A percentile compares a stretch with the other conserved stretches of the same genome.
Evolutionary conservation across 2,113 vertebrate genomes (phyloP).

Genomic region (Macrotus californicus): DNA sequence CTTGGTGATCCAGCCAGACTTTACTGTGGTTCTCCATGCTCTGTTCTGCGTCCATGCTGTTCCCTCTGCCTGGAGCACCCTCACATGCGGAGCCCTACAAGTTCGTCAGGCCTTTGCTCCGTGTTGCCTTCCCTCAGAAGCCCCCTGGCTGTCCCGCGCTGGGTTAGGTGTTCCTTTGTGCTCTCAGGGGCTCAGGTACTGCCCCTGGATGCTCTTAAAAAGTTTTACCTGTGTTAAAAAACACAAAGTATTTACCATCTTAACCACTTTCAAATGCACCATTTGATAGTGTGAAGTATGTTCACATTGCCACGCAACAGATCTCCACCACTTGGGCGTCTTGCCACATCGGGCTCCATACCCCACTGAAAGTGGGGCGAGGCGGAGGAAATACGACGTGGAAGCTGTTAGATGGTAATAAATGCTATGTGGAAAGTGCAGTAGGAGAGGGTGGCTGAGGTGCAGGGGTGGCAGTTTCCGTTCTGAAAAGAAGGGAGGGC

Average conservation of each 20-base stretch:
- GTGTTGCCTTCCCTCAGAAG: not conserved
- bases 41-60: not conserved
- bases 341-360: not conserved
- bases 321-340: not conserved
- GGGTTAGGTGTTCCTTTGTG: not conserved
- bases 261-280: not conserved
- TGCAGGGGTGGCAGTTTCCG: not conserved
- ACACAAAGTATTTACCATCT: not conserved
- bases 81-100: fast-evolving
- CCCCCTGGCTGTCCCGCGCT: not conserved
- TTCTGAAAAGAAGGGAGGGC: not conserved
- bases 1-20: fast-evolving
- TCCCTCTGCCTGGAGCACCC: not conserved
- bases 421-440: not conserved
- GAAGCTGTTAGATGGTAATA: not conserved
- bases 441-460: not conserved
- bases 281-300: not conserved
- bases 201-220: too few relatives aligned
- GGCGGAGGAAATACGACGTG: not conserved
- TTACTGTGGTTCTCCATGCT: not conserved
- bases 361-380: not conserved
- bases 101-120: not conserved
- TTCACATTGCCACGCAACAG: not conserved
- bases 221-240: not conserved
- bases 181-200: not conserved